Evolutionary conservation across 2,797 vertebrate genomes (phyloP), one percentile per base, ranked within the genome.

Genomic region (Loris lydekkerianus): DNA sequence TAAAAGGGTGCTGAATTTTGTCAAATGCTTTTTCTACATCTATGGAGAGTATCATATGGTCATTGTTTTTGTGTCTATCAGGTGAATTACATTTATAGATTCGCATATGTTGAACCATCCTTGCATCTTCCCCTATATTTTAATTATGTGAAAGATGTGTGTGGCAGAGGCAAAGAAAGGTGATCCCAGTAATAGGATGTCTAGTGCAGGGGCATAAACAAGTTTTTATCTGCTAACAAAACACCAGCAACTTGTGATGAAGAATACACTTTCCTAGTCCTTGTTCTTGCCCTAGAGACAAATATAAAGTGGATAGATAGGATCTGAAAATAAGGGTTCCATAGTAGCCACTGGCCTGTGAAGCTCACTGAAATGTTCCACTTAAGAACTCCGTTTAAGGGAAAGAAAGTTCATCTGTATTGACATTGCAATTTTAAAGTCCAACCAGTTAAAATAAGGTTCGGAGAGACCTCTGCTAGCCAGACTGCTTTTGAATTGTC

Each of bases 291-390:
- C 34, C 69, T 76, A 81, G 31, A 76, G 40, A 27, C 21, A 73
- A 92, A 3, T 34, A 25, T 40, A 58, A 94, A 17, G 10, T 60
- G 10, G 40, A 82, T 86, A 86, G 46, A 53, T 53, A 56, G 46
- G 40, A 43, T 73, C 46, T 95, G 37, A 89, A 95, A 93, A 56
- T 60, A 75, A 90, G 61, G n/a, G 65, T 80, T 93, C 40, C 5
- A 0, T 31, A 37, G 23, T 13, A 87, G 60, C 27, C 34, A 34
- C 10, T 58, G 34, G 49, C 17, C 10, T 53, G 9, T 73, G 61
- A 89, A 67, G 77, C 43, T 29, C n/a, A 29, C 7, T 49, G 34
- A 93, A 37, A n/a, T 77, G 37, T 15, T 80, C 10, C 21, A 82
- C 49, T 34, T 96, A 29, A 76, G 72, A 72, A n/a, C 67, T 78